Percentiles rank a stretch among this genome's conserved stretches.
Conservation (phyloP, 2,797 vertebrate genomes). For the Podargus strigoides region DNA sequence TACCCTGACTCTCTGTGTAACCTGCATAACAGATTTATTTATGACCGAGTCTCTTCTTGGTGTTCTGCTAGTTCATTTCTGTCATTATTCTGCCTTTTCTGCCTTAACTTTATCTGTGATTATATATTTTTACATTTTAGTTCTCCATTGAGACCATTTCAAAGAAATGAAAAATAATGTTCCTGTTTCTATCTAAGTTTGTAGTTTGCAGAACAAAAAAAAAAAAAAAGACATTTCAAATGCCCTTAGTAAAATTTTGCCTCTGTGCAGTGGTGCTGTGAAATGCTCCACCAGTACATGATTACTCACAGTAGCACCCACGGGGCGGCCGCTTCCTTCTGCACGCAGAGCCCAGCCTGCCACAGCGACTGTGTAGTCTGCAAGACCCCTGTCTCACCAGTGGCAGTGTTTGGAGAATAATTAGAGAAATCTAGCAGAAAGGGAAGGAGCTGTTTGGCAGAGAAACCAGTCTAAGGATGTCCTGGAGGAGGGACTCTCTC, state of each 20-base stretch:
- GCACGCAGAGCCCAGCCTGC: not conserved
- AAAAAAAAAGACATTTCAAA: not conserved
- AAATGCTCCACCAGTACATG: not conserved
- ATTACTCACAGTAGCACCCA: not conserved
- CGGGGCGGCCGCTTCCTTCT: not conserved
- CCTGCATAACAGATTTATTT: slow-evolving; percentile 26
- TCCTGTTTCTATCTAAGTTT: not conserved
- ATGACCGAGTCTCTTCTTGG: not conserved
- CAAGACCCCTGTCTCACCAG: not conserved
- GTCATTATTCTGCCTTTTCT: not conserved
- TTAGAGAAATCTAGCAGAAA: not conserved
- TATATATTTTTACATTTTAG: not conserved
- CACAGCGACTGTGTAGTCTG: not conserved
- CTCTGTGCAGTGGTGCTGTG: not conserved
- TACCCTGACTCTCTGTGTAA: not conserved
- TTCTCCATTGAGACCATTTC: not conserved
- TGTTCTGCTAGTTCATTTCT: slow-evolving; percentile 13
- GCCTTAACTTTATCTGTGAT: not conserved
- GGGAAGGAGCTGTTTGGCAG: not conserved
- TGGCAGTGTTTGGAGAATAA: not conserved
- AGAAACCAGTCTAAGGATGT: not conserved
- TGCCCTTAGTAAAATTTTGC: not conserved
- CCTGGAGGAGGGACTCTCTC: not conserved
- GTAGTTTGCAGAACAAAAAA: not conserved
- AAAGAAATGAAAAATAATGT: not conserved